These are phyloP conservation scores for Acanthoscelides obtectus DNA, from an alignment of 2,888 invertebrate species.

Conservation along the genomic window DNA sequence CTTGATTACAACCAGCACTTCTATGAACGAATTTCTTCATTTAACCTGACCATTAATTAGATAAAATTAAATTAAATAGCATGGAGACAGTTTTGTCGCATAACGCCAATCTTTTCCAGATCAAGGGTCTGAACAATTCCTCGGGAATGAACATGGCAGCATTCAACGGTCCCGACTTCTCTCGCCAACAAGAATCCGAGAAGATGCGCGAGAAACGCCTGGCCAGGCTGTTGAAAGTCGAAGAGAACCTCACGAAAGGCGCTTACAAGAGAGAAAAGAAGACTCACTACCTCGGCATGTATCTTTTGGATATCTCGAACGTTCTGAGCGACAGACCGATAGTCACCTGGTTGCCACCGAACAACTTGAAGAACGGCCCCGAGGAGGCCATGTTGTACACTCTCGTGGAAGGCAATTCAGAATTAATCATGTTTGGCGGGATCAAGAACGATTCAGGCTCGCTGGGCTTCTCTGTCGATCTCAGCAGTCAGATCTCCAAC, in stretches of 20 bases:
- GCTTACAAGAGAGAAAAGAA: constrained; percentile 31
- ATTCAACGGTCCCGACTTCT: constrained; percentile 55
- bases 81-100: too few species aligned
- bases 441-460: constrained; percentile 74
- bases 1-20: too few species aligned
- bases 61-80: too few species aligned
- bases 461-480: constrained; percentile 45
- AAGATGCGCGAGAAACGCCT: constrained; percentile 52
- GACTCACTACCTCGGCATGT: constrained; percentile 61
- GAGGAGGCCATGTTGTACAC: constrained; percentile 89
- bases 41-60: too few species aligned
- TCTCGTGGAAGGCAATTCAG: constrained; percentile 83
- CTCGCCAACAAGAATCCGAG: constrained; percentile 58
- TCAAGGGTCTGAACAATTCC: constrained; percentile 20
- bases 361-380: constrained; percentile 56
- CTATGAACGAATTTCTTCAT: too few species aligned
- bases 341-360: constrained; percentile 65
- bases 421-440: constrained; percentile 95
- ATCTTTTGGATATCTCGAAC: constrained; percentile 78
- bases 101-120: too few species aligned
- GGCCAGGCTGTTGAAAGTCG: constrained; percentile 28
- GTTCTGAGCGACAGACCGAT: constrained; percentile 62
- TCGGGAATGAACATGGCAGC: constrained; percentile 54
- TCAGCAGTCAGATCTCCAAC: constrained; percentile 71
- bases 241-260: constrained; percentile 29